phyloP scores from a whole-genome alignment of 2,888 invertebrate genomes.

The Tachina grossa region DNA sequence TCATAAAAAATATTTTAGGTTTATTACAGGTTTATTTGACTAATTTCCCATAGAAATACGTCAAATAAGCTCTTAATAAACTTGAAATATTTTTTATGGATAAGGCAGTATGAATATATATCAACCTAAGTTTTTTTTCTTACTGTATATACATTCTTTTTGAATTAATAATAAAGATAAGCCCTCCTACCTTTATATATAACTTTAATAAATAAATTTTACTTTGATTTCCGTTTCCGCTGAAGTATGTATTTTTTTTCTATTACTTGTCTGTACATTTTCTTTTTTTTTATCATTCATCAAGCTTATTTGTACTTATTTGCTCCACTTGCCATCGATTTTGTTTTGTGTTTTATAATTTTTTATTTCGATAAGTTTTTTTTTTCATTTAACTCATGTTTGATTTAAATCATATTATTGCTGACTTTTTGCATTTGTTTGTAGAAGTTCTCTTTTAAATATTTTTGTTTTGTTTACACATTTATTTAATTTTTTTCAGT shows the following conservation, averaged over 20 bases:
- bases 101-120: no score
- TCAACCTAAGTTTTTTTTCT: no score
- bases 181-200: not conserved
- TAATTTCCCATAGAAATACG: no score
- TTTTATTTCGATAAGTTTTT: slow-evolving; percentile 7
- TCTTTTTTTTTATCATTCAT: not conserved
- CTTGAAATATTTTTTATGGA: no score
- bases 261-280: not conserved
- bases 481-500: slow-evolving; percentile 47
- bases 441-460: slow-evolving; percentile 38
- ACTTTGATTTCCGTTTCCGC: slow-evolving; percentile 51
- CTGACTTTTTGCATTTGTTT: slow-evolving; percentile 35
- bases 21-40: no score
- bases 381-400: slow-evolving; percentile 44
- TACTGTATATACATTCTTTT: not conserved
- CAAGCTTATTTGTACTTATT: slow-evolving; percentile 32
- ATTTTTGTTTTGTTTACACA: not conserved
- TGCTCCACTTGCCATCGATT: slow-evolving; percentile 29
- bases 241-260: slow-evolving; percentile 15
- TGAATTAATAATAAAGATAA: not conserved
- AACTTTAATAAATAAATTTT: not conserved
- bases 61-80: no score
- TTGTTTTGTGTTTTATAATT: slow-evolving; percentile 51
- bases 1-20: no score
- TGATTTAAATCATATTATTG: slow-evolving; percentile 66